phyloP scores from a whole-genome alignment of 2,113 vertebrate species.

The Eclectus roratus region DNA sequence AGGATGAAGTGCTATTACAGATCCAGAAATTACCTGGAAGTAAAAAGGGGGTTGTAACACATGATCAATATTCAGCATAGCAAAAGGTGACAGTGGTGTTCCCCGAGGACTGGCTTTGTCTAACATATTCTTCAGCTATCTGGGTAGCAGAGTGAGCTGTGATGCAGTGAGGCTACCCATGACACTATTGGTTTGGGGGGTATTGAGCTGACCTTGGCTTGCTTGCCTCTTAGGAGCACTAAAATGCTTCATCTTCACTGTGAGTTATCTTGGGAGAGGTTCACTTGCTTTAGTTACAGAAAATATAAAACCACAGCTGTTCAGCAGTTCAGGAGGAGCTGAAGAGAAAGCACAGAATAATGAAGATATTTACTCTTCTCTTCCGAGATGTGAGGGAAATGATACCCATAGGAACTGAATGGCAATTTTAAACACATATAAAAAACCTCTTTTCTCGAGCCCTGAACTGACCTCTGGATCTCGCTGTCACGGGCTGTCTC shows the following conservation, averaged over 20 bases:
- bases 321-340: slow-evolving; percentile 37
- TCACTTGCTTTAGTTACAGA: slow-evolving; percentile 43
- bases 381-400: slow-evolving; percentile 10
- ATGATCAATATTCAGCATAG: not conserved
- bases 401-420: slow-evolving; percentile 12
- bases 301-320: slow-evolving; percentile 52
- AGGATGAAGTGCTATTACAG: not conserved
- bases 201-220: slow-evolving; percentile 34
- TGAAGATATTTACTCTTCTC: slow-evolving; percentile 56
- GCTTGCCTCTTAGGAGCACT: slow-evolving; percentile 23
- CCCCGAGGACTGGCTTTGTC: not conserved
- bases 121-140: slow-evolving; percentile 18
- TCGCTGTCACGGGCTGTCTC: not conserved
- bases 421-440: slow-evolving; percentile 15
- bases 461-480: slow-evolving; percentile 12
- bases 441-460: not conserved
- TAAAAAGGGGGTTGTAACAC: not conserved
- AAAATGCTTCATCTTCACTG: not conserved
- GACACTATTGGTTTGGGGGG: not conserved
- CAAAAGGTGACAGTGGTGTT: not conserved
- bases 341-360: slow-evolving; percentile 41
- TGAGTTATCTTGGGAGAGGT: not conserved
- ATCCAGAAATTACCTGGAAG: not conserved
- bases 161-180: not conserved
- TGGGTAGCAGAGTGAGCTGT: not conserved